These are phyloP conservation scores for Phalacrocorax carbo DNA, from an alignment of 2,113 vertebrate species.

Conservation along the genomic window DNA sequence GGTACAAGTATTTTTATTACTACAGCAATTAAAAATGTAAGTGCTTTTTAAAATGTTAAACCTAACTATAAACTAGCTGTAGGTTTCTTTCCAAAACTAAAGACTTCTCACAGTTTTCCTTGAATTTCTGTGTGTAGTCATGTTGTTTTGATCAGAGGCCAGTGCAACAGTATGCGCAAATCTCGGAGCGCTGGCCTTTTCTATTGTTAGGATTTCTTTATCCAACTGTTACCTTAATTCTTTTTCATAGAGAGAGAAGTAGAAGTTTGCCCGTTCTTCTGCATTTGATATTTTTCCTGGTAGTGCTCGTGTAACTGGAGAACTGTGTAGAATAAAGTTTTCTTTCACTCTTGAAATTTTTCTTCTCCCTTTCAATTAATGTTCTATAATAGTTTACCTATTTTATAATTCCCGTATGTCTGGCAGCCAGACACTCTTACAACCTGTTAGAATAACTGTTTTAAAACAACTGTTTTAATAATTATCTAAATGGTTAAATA, in stretches of 20 bases:
- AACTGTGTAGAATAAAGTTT: background rate
- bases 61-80: background rate
- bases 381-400: background rate
- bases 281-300: background rate
- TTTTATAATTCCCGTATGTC: background rate
- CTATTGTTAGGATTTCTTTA: background rate
- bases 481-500: background rate
- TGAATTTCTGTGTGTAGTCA: background rate
- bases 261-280: background rate
- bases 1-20: background rate
- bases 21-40: background rate
- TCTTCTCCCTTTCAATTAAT: background rate
- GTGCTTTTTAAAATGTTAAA: background rate
- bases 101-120: background rate
- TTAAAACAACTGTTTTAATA: background rate
- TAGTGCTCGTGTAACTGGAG: background rate
- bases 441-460: background rate
- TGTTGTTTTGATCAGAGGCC: background rate
- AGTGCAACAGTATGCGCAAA: background rate
- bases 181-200: background rate
- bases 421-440: background rate
- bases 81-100: background rate
- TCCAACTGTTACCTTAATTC: background rate
- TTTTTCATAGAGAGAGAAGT: background rate
- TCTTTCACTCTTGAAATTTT: background rate